Conservation (phyloP, 2,888 invertebrate species). For the Melinopterus prodromus region DNA sequence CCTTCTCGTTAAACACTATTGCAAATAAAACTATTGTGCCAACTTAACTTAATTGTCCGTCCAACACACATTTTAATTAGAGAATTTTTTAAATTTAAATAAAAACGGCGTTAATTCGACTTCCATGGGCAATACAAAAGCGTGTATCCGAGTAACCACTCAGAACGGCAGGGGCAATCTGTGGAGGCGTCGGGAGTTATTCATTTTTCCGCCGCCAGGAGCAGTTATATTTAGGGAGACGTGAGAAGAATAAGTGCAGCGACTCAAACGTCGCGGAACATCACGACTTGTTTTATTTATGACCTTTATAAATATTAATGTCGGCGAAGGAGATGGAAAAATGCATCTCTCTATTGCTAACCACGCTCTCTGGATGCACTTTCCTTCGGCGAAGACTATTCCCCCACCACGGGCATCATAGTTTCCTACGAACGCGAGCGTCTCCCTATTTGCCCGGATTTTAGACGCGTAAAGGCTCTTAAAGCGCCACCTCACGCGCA, state of each 20-base stretch:
- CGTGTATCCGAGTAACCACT: neutral
- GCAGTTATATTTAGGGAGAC: conserved; percentile 4
- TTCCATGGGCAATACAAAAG: neutral
- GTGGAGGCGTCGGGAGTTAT: neutral
- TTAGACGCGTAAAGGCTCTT: neutral
- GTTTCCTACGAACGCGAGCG: neutral
- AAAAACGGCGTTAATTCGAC: neutral
- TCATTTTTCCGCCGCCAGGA: neutral
- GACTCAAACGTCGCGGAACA: neutral
- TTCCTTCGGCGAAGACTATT: neutral
- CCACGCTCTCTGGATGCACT: neutral
- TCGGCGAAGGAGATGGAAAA: neutral
- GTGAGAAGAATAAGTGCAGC: neutral
- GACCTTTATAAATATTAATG: conserved; percentile 4
- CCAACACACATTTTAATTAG: too few relatives aligned
- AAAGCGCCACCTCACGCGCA: neutral
- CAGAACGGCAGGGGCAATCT: neutral
- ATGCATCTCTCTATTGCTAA: neutral
- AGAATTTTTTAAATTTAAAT: neutral
- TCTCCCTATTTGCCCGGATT: neutral
- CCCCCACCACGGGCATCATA: neutral
- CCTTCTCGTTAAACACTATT: too few relatives aligned
- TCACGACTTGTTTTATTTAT: neutral
- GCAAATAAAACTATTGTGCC: too few relatives aligned
- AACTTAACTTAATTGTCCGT: too few relatives aligned